Evolutionary conservation across 2,888 invertebrate genomes (phyloP).

Genomic region (Erebia epiphron): DNA sequence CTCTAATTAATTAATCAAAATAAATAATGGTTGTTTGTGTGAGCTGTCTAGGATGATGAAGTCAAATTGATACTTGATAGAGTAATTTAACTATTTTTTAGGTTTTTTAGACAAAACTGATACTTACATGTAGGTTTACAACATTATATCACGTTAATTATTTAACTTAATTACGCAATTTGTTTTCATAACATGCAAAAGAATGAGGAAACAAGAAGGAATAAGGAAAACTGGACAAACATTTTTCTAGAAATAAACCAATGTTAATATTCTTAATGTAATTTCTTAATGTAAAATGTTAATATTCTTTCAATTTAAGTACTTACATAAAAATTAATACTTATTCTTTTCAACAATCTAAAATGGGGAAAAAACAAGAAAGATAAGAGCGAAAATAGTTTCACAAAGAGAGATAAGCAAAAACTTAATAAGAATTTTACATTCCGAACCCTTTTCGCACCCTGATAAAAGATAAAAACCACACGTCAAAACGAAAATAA

Average conservation of each 20-base stretch:
- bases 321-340: too few relatives aligned
- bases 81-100: not conserved
- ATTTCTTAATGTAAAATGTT: too few relatives aligned
- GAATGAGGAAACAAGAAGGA: too few relatives aligned
- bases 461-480: conserved; percentile 20
- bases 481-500: conserved; percentile 17
- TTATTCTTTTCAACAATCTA: not conserved
- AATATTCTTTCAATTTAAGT: too few relatives aligned
- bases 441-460: conserved; percentile 20
- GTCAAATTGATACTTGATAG: conserved; percentile 20
- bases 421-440: conserved; percentile 15
- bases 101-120: too few relatives aligned
- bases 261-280: too few relatives aligned
- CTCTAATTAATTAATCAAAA: conserved; percentile 54
- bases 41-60: conserved; percentile 16
- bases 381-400: not conserved
- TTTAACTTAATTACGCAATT: too few relatives aligned
- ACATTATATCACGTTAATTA: too few relatives aligned
- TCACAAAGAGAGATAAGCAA: not conserved
- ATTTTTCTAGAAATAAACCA: too few relatives aligned
- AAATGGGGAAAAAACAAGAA: not conserved
- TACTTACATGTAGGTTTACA: too few relatives aligned
- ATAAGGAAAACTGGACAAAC: too few relatives aligned
- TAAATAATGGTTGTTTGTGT: conserved; percentile 47
- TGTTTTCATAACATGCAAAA: too few relatives aligned